These are phyloP conservation scores for Amia ocellicauda DNA, from an alignment of 2,113 vertebrate species.

Conservation along the genomic window DNA sequence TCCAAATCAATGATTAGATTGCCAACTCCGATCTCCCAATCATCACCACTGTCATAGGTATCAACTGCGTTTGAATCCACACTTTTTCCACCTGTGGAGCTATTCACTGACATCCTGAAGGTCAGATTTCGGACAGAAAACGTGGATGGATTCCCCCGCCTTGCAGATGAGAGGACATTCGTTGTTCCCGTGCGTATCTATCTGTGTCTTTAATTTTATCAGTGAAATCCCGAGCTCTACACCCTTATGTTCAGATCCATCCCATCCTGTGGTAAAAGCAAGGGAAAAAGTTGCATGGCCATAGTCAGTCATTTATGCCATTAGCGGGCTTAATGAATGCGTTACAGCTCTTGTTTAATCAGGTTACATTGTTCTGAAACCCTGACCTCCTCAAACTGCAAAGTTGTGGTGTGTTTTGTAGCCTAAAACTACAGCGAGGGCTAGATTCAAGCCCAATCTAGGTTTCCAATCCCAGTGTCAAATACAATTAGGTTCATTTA, in stretches of 20 bases:
- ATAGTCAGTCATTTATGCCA: conserved; percentile 23
- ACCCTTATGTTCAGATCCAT: conserved; percentile 60
- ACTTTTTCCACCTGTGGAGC: conserved; percentile 75
- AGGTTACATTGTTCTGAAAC: conserved; percentile 10
- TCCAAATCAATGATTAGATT: conserved; percentile 90
- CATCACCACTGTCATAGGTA: conserved; percentile 83
- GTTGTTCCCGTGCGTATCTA: conserved; percentile 62
- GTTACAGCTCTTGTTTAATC: conserved; percentile 17
- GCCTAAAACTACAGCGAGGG: conserved; percentile 8
- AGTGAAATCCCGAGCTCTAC: conserved; percentile 38
- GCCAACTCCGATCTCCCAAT: conserved; percentile 82
- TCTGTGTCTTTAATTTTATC: conserved; percentile 18
- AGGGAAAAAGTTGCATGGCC: conserved; percentile 54
- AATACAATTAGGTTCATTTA: conserved; percentile 11
- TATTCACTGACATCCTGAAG: conserved; percentile 86
- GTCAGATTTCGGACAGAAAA: conserved; percentile 71
- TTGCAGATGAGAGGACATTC: conserved; percentile 76
- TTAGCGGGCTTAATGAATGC: conserved; percentile 13
- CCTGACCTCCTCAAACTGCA: conserved; percentile 14
- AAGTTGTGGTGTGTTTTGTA: conserved; percentile 11
- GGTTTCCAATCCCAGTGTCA: conserved; percentile 14
- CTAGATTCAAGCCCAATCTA: neutral
- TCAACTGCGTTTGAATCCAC: conserved; percentile 79
- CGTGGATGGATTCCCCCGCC: conserved; percentile 69
- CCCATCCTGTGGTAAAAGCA: conserved; percentile 60